A percentile compares a stretch with the other conserved stretches of the same genome.
phyloP scores from a whole-genome alignment of 2,797 vertebrate genomes.

The Xerus rutilus region DNA sequence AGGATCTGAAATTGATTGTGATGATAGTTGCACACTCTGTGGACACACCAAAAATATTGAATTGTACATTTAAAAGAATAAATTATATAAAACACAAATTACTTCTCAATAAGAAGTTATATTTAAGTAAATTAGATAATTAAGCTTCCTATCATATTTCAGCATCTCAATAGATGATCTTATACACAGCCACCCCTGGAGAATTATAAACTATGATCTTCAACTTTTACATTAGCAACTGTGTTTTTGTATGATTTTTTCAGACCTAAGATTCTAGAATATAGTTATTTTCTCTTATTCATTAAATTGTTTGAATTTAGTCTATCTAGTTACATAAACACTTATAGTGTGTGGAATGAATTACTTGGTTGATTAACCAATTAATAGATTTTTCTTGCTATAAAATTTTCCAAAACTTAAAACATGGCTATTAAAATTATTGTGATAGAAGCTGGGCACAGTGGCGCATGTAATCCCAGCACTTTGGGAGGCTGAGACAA shows the following conservation, averaged over 20 bases:
- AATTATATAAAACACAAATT: not conserved
- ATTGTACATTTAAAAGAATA: not conserved
- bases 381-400: not conserved
- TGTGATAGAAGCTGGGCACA: too few relatives aligned
- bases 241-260: not conserved
- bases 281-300: not conserved
- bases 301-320: not conserved
- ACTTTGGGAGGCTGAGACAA: too few relatives aligned
- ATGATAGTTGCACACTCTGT: not conserved
- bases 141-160: not conserved
- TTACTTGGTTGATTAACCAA: not conserved
- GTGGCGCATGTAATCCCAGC: too few relatives aligned
- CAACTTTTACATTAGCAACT: not conserved
- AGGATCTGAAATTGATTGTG: not conserved
- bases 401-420: not conserved
- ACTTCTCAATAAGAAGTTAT: not conserved
- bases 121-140: not conserved
- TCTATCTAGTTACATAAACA: not conserved
- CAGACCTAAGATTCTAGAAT: not conserved
- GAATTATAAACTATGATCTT: not conserved
- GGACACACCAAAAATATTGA: not conserved
- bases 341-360: not conserved
- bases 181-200: not conserved
- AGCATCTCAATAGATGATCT: not conserved
- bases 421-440: not conserved